Conservation (phyloP, 2,113 vertebrate species). For the Eira barbara region DNA sequence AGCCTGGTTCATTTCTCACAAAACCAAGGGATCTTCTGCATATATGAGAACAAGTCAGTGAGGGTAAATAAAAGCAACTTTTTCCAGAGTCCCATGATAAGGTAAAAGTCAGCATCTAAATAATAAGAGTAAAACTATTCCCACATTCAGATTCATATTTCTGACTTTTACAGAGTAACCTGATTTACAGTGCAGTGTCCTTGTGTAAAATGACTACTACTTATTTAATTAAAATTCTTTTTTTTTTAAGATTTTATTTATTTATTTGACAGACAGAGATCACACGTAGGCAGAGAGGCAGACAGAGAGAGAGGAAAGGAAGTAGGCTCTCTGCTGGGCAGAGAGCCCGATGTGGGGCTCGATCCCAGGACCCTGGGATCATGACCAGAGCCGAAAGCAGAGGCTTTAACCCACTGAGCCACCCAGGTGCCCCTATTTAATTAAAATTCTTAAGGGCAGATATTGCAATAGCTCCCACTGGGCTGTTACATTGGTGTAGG, state of each 20-base stretch:
- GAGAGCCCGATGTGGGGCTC: no score
- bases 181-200: neutral
- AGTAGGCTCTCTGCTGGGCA: no score
- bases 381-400: no score
- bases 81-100: neutral
- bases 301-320: no score
- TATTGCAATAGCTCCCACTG: neutral
- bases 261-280: no score
- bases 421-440: no score
- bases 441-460: neutral
- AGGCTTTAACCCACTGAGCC: no score
- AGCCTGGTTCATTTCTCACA: neutral
- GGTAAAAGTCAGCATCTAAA: neutral
- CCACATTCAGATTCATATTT: neutral
- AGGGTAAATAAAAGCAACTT: neutral
- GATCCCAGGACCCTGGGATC: no score
- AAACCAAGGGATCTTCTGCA: neutral
- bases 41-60: neutral
- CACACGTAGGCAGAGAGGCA: no score
- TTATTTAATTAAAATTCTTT: neutral
- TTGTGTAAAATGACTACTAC: neutral
- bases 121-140: neutral
- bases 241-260: no score
- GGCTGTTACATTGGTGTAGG: neutral
- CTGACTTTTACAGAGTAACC: neutral